Percentiles rank a stretch among this genome's conserved stretches.
Evolutionary conservation across 2,888 invertebrate species (phyloP).

Genomic region (Eupithecia subfuscata): DNA sequence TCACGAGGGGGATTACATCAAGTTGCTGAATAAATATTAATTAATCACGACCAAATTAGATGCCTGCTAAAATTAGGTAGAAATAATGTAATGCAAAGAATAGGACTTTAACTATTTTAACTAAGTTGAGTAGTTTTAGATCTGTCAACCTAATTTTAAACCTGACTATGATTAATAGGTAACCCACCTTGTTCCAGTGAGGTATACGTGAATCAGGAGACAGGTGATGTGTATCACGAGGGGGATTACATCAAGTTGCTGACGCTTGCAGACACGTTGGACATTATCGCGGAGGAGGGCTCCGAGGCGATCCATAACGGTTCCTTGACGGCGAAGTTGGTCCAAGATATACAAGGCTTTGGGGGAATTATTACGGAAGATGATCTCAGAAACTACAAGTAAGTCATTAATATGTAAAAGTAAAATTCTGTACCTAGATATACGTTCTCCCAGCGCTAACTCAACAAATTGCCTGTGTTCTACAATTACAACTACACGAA

Average conservation of each 20-base stretch:
- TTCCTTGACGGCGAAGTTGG: slow-evolving; percentile 85
- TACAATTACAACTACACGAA: too few relatives aligned
- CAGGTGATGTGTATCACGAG: slow-evolving; percentile 84
- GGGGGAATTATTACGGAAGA: slow-evolving; percentile 91
- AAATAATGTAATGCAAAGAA: too few relatives aligned
- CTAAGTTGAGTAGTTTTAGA: too few relatives aligned
- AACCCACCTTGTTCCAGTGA: slow-evolving; percentile 60
- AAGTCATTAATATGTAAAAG: neutral
- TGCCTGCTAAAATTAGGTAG: too few relatives aligned
- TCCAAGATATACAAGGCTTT: slow-evolving; percentile 86
- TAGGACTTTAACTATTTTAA: too few relatives aligned
- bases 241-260: slow-evolving; percentile 87
- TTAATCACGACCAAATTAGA: too few relatives aligned
- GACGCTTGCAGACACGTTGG: slow-evolving; percentile 88
- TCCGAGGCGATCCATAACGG: slow-evolving; percentile 91
- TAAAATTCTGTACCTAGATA: too few relatives aligned
- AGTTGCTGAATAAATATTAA: too few relatives aligned
- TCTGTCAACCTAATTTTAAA: too few relatives aligned
- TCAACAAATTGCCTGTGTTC: too few relatives aligned
- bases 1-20: slow-evolving; percentile 86
- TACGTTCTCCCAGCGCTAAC: too few relatives aligned
- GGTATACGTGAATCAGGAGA: slow-evolving; percentile 85
- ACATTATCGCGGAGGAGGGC: slow-evolving; percentile 87
- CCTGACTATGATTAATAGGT: too few relatives aligned
- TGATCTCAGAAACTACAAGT: slow-evolving; percentile 90